These are phyloP conservation scores for Pteruthius melanotis DNA, from an alignment of 2,113 vertebrate species.

Conservation along the genomic window DNA sequence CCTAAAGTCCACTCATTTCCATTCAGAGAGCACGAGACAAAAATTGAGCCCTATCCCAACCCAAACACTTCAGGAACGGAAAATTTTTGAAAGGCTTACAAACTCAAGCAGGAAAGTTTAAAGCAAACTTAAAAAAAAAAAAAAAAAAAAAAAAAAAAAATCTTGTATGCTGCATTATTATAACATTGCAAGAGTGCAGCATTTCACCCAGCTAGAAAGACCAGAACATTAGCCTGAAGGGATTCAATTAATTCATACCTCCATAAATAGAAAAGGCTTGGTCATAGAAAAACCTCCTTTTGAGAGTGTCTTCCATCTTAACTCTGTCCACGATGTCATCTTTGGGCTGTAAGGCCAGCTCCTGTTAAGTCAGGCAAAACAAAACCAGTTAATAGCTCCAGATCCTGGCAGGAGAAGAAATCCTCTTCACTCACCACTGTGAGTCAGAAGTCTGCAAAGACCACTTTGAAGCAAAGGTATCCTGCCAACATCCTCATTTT, in stretches of 20 bases:
- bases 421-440: neutral
- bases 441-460: neutral
- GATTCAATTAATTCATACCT: too few relatives aligned
- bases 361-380: slow-evolving; percentile 69
- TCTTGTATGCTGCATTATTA: neutral
- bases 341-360: slow-evolving; percentile 92
- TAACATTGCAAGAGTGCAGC: neutral
- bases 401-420: neutral
- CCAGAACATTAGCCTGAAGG: neutral
- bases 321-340: slow-evolving; percentile 92
- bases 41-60: neutral
- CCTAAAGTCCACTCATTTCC: neutral
- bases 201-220: neutral
- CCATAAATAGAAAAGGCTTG: slow-evolving; percentile 99
- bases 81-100: neutral
- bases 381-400: neutral
- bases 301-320: slow-evolving; percentile 98
- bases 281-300: slow-evolving; percentile 97
- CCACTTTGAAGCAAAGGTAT: neutral
- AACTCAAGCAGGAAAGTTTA: neutral
- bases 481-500: neutral
- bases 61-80: neutral
- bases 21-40: neutral
- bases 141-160: neutral
- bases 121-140: neutral